Evolutionary conservation across 1,140 invertebrate species (phyloP).

Genomic region (Drosophila hydei): DNA sequence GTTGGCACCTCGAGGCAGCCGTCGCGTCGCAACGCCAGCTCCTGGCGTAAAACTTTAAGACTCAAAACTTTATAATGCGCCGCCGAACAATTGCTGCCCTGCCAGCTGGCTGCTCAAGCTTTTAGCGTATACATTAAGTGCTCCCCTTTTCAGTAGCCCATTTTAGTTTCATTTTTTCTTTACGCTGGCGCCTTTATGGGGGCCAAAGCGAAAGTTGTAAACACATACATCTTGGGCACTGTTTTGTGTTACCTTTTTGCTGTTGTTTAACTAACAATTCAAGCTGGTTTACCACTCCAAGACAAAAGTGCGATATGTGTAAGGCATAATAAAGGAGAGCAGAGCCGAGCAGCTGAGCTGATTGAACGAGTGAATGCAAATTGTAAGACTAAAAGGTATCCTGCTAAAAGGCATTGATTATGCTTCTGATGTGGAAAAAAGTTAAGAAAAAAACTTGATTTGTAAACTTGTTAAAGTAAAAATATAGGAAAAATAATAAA

Average conservation of each 20-base stretch:
- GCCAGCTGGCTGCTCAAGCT: constrained; percentile 45
- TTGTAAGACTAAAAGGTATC: too few species aligned
- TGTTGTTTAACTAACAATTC: constrained; percentile 52
- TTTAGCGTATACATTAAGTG: constrained; percentile 72
- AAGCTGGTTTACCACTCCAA: constrained; percentile 35
- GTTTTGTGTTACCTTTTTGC: constrained; percentile 38
- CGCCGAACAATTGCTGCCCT: constrained; percentile 57
- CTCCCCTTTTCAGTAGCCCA: constrained; percentile 11
- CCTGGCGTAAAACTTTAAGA: constrained; percentile 67
- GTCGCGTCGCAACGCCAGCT: constrained; percentile 40
- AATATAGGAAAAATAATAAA: too few species aligned
- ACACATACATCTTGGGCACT: constrained; percentile 29
- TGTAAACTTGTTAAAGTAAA: too few species aligned
- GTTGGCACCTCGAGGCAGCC: constrained; percentile 9
- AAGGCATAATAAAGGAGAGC: neutral
- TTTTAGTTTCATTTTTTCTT: constrained; percentile 39
- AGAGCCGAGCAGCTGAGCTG: neutral
- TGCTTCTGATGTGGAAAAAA: too few species aligned
- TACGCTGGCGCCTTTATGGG: constrained; percentile 9
- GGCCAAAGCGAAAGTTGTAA: constrained; percentile 23
- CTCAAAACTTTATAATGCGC: constrained; percentile 74
- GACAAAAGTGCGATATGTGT: constrained; percentile 23
- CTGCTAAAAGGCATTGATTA: too few species aligned
- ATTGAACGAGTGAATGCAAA: too few species aligned
- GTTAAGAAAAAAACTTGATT: too few species aligned